Base-by-base conservation (phyloP, 2,888 invertebrate genomes). In the Parnassius smintheus region DNA sequence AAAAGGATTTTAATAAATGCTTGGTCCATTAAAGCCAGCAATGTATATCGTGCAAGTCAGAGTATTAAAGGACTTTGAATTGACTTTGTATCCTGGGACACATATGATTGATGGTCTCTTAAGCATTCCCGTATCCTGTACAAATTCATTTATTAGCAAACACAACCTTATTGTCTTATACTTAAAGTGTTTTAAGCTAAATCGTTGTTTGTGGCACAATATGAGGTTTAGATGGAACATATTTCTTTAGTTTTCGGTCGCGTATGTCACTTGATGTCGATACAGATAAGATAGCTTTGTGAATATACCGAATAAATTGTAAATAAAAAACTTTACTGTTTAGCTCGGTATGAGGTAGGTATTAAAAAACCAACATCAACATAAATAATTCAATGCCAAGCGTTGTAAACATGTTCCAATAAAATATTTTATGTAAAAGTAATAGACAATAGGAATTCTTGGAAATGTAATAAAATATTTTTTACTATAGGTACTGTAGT, bases 61-160 rank as follows among this genome's bases (percentile, higher is more conserved):
- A 56, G 22, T 46, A 48, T 56, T 60, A 60, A 60, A 59, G 45
- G 70, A 67, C 59, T 66, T 65, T 66, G 61, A 62, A 58, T 63
- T 64, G 68, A 67, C 64, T 68, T 68, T 70, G 70, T 69, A 66
- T 75, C 68, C 73, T 66, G 69, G 67, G 75, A 76, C 80, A 72
- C 68, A 65, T 76, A 77, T 82, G 83, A 83, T 82, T 82, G 80
- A 83, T 82, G 70, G 70, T 61, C 68, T 54, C 69, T 67, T 18
- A 53, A 59, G 48, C 62, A 60, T 44, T 44, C 51, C 13, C 13
- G 13, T 54, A 60, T 45, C 48, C 61, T 67, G 41, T 13, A 13
- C 12, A 42, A 41, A 11, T 22, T 35, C 18, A 35, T 35, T 52
- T 49, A 2, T 12, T 18, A 50, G 25, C 9, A 64, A 64, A 56